Percentiles rank a stretch among this genome's conserved stretches.
Conservation (phyloP, 2,888 invertebrate genomes). For the Catocala fraxini region DNA sequence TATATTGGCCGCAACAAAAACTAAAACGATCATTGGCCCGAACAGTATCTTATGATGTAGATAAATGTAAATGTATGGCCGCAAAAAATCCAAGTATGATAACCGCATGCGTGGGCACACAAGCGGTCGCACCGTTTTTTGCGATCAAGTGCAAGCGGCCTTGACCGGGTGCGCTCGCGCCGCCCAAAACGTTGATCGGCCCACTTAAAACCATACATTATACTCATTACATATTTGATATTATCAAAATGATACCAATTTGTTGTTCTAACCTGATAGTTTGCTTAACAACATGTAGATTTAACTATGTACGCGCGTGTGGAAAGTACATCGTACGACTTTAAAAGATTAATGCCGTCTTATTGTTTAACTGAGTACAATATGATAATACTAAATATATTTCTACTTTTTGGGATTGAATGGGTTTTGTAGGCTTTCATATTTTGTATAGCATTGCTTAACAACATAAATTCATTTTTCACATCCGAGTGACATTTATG, state of each 20-base stretch:
- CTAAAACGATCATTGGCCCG: slow-evolving; percentile 58
- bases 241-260: slow-evolving; percentile 37
- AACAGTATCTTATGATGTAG: slow-evolving; percentile 47
- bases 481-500: slow-evolving; percentile 13
- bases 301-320: neutral
- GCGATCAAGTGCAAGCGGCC: slow-evolving; percentile 80
- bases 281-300: slow-evolving; percentile 21
- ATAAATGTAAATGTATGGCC: slow-evolving; percentile 32
- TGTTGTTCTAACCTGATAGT: slow-evolving; percentile 24
- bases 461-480: slow-evolving; percentile 28
- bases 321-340: neutral
- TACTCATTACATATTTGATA: slow-evolving; percentile 40
- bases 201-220: slow-evolving; percentile 56
- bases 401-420: slow-evolving; percentile 6
- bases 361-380: slow-evolving; percentile 7
- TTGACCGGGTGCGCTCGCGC: slow-evolving; percentile 74
- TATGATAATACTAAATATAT: no score
- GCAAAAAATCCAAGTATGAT: slow-evolving; percentile 62
- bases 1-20: slow-evolving; percentile 34
- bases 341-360: neutral
- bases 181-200: slow-evolving; percentile 69
- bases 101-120: slow-evolving; percentile 72
- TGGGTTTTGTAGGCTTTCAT: slow-evolving; percentile 6
- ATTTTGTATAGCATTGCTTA: slow-evolving; percentile 14
- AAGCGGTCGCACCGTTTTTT: slow-evolving; percentile 80